Conservation (phyloP, 1,140 invertebrate genomes). For the Choristoneura fumiferana region DNA sequence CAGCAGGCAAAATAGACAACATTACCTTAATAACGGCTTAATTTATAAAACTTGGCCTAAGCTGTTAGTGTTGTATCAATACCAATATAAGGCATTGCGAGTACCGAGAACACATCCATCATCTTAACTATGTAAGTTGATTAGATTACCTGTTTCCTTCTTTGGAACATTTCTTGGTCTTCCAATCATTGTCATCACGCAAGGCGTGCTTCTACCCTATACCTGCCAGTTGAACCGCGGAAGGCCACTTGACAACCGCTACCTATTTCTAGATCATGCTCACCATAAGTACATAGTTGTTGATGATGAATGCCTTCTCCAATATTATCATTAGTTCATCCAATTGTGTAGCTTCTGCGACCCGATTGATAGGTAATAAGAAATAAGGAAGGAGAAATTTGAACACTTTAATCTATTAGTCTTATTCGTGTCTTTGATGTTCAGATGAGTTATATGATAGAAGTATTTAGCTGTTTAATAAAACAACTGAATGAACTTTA, state of each 20-base stretch:
- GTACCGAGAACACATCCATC: not conserved
- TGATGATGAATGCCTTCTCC: conserved; percentile 1
- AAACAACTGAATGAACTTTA: no score
- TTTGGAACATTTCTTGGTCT: conserved; percentile 10
- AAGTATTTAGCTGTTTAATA: no score
- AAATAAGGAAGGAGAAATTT: not conserved
- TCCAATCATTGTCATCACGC: not conserved
- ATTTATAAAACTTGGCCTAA: not conserved
- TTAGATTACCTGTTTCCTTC: conserved; percentile 15
- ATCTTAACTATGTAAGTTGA: conserved; percentile 10
- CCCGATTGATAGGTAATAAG: not conserved
- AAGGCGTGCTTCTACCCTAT: not conserved
- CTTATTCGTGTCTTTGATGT: no score
- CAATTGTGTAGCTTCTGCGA: not conserved
- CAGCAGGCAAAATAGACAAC: conserved; percentile 23
- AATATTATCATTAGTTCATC: not conserved
- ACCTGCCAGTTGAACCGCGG: not conserved
- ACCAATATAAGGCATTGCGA: not conserved
- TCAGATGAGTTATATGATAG: no score
- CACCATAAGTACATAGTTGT: not conserved
- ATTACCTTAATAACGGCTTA: not conserved
- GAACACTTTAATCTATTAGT: no score
- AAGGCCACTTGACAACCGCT: not conserved
- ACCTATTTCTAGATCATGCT: conserved; percentile 5
- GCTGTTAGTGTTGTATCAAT: not conserved